phyloP scores from a whole-genome alignment of 2,888 invertebrate species.

The Lysandra coridon region DNA sequence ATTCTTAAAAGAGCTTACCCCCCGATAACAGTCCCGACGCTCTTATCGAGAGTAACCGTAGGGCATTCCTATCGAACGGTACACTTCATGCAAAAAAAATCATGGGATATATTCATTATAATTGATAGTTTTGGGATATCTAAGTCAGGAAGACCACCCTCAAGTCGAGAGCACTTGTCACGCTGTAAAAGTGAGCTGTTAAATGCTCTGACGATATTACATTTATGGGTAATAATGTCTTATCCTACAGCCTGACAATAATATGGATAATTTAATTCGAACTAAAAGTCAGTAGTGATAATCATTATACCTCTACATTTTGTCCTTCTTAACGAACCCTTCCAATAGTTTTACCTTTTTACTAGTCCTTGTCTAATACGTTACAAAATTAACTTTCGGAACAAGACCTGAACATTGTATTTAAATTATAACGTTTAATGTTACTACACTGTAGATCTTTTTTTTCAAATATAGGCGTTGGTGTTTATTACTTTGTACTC shows the following conservation, averaged over 20 bases:
- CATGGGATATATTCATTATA: conserved; percentile 51
- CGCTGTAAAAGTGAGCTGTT: conserved; percentile 7
- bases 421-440: neutral
- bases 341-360: neutral
- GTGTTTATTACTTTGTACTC: neutral
- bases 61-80: conserved; percentile 59
- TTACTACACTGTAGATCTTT: neutral
- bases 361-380: neutral
- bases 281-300: neutral
- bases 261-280: neutral
- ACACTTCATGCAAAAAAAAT: conserved; percentile 69
- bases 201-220: neutral
- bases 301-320: neutral
- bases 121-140: conserved; percentile 57
- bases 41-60: conserved; percentile 66
- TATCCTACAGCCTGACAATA: neutral
- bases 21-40: conserved; percentile 68
- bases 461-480: no score
- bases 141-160: conserved; percentile 62
- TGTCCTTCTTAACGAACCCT: neutral
- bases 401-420: neutral
- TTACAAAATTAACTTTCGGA: neutral
- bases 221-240: neutral
- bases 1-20: conserved; percentile 69
- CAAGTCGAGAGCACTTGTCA: conserved; percentile 31